Evolutionary conservation across 2,888 invertebrate species (phyloP), one percentile per base, ranked within the genome.

Genomic region (Orthosia cruda): DNA sequence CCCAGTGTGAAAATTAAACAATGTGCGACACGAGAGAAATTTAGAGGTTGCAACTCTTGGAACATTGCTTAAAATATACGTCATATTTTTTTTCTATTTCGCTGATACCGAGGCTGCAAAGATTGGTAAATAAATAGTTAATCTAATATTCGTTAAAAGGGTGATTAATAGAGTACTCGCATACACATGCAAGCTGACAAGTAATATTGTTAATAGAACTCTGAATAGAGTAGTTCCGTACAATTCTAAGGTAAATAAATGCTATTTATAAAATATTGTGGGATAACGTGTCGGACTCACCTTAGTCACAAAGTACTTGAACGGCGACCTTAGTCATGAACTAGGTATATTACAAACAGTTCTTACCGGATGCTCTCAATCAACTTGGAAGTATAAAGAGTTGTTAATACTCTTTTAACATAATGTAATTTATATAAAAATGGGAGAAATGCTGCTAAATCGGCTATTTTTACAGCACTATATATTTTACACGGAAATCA

Each of bases 261-360:
- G 58, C 58, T 32, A 32, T 32, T 1, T 32, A 61, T 58, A 59
- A 63, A 68, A 63, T 69, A 52, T 52, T 71, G 55, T 58, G 57
- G 58, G 69, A 62, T 72, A 54, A 55, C 70, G 52, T 63, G 52
- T 61, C 26, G 26, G 20, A n/a, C 40, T 32, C 50, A 74, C 80
- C 80, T 72, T 83, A 72, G 65, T 77, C 80, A 80, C 69, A 7
- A 32, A 32, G 7, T 32, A 32, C 32, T 5, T 32, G 5, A 32
- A 7, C 32, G 32, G 32, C 0, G 7, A 32, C 0, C 32, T 32
- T 32, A 32, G 7, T 32, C 32, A 32, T 32, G 9, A 71, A 57
- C 20, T 62, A 58, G 4, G 26, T 32, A n/a, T n/a, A n/a, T n/a
- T n/a, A n/a, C n/a, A n/a, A n/a, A n/a, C n/a, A n/a, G n/a, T n/a